Evolutionary conservation across 2,113 vertebrate genomes (phyloP).

Genomic region (Platichthys stellatus): DNA sequence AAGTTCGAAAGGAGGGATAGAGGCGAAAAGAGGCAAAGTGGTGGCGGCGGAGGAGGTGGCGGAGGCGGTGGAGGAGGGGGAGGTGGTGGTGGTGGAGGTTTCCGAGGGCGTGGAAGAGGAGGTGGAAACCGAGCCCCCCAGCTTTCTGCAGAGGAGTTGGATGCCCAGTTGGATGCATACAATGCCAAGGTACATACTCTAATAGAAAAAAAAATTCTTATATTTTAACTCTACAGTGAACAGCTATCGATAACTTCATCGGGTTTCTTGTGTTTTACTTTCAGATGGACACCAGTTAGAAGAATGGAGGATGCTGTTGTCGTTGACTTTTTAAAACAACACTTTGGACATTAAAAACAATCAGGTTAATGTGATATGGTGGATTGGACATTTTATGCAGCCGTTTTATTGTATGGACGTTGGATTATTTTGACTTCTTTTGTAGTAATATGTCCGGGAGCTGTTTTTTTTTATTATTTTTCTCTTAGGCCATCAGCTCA

Average conservation of each 20-base stretch:
- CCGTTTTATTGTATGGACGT: constrained; percentile 78
- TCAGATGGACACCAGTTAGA: constrained; percentile 97
- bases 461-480: constrained; percentile 20
- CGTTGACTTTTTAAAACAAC: not conserved
- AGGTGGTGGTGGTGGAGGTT: constrained; percentile 65
- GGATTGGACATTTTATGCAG: constrained; percentile 51
- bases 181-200: constrained; percentile 89
- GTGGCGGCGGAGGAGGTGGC: constrained; percentile 76
- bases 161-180: constrained; percentile 98
- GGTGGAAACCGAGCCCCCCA: constrained; percentile 84
- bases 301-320: not conserved
- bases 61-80: constrained; percentile 21
- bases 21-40: not conserved
- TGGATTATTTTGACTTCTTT: constrained; percentile 63
- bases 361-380: not conserved
- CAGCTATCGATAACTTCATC: not conserved
- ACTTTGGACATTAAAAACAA: not conserved
- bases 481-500: constrained; percentile 18
- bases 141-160: constrained; percentile 95
- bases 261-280: constrained; percentile 5
- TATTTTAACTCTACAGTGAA: not conserved
- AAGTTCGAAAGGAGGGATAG: constrained; percentile 49
- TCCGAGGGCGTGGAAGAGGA: constrained; percentile 88
- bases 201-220: not conserved
- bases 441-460: constrained; percentile 48